Evolutionary conservation across 1,140 invertebrate genomes (phyloP).

Genomic region (Limonius californicus): DNA sequence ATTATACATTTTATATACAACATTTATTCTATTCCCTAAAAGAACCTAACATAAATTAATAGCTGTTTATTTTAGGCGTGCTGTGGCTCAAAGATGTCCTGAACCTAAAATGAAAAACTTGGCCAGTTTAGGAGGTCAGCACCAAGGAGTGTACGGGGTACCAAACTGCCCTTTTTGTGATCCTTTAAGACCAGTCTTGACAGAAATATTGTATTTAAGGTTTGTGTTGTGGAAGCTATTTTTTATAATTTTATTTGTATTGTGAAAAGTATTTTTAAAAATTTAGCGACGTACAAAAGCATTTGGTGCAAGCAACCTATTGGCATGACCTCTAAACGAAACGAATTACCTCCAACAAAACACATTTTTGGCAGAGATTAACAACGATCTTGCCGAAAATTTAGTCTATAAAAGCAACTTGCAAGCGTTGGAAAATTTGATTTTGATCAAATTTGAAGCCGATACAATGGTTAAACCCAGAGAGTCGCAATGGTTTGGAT

Average conservation of each 20-base stretch:
- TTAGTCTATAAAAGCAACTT: constrained; percentile 71
- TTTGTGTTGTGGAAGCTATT: too few species aligned
- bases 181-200: constrained; percentile 74
- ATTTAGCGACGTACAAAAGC: too few species aligned
- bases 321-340: constrained; percentile 96
- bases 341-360: constrained; percentile 72
- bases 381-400: constrained; percentile 81
- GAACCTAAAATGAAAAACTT: constrained; percentile 78
- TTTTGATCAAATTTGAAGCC: constrained; percentile 87
- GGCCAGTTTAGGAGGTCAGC: constrained; percentile 92
- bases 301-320: constrained; percentile 91
- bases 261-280: too few species aligned
- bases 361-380: constrained; percentile 92
- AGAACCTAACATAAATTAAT: constrained; percentile 80
- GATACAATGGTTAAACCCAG: constrained; percentile 90
- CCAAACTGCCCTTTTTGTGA: constrained; percentile 83
- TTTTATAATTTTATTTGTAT: constrained; percentile 35
- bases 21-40: constrained; percentile 86
- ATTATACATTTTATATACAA: too few species aligned
- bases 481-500: constrained; percentile 91
- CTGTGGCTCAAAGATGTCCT: constrained; percentile 88
- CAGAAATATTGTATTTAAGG: constrained; percentile 81
- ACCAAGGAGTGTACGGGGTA: constrained; percentile 90
- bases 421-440: constrained; percentile 75
- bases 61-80: constrained; percentile 77